Percentiles rank a stretch among this genome's conserved stretches.
Conservation (phyloP, 2,113 vertebrate species). For the Tachuris rubrigastra region DNA sequence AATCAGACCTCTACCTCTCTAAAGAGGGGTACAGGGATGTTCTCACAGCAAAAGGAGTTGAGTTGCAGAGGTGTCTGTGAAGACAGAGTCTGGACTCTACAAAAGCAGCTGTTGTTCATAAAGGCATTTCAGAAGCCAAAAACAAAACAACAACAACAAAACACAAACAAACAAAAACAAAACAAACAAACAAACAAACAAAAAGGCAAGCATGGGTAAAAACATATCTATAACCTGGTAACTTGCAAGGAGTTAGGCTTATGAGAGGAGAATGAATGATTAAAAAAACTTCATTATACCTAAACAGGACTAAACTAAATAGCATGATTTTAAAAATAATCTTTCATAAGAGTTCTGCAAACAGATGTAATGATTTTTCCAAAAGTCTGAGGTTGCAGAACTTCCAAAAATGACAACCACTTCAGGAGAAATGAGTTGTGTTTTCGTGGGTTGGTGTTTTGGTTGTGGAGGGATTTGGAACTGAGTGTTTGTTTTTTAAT, state of each 20-base stretch:
- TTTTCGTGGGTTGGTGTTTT: neutral
- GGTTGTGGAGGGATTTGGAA: neutral
- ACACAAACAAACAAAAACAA: too few species aligned
- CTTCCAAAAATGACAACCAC: neutral
- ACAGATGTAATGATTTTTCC: neutral
- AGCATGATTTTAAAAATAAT: conserved; percentile 7
- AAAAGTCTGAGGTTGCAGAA: neutral
- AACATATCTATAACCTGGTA: neutral
- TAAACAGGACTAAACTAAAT: conserved; percentile 1
- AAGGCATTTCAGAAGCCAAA: neutral
- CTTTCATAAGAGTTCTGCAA: neutral
- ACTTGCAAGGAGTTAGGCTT: neutral
- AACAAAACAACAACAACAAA: too few species aligned
- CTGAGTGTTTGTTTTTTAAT: neutral
- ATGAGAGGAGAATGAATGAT: neutral
- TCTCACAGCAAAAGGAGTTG: neutral
- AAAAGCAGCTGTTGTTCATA: neutral
- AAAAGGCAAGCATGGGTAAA: neutral
- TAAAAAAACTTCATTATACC: neutral
- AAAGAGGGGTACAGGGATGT: neutral
- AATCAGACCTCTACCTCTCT: neutral
- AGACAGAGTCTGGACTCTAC: neutral
- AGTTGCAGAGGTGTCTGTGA: neutral
- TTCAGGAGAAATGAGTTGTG: neutral
- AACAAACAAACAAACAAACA: neutral